Evolutionary conservation across 2,113 vertebrate genomes (phyloP).

Genomic region (Pseudopodoces humilis): DNA sequence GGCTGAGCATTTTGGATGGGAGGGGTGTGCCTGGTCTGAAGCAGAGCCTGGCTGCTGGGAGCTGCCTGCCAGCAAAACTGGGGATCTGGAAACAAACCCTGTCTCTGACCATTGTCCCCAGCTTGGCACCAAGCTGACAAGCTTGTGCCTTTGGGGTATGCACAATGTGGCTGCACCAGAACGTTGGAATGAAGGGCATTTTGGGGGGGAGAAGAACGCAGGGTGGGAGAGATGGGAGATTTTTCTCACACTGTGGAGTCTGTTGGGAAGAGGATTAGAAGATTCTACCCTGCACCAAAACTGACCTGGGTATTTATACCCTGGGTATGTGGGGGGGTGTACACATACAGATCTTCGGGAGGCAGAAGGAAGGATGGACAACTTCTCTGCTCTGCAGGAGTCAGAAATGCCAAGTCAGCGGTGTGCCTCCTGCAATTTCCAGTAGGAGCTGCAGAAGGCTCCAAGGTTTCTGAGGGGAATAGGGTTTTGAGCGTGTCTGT

Average conservation of each 20-base stretch:
- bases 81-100: background rate
- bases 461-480: background rate
- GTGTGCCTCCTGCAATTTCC: background rate
- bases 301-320: background rate
- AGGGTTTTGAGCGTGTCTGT: background rate
- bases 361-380: background rate
- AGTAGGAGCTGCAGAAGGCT: slow-evolving; percentile 24
- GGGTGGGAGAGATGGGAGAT: background rate
- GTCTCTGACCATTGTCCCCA: background rate
- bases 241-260: background rate
- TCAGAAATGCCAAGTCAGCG: slow-evolving; percentile 65
- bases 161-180: background rate
- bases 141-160: background rate
- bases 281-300: background rate
- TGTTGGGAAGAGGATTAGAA: background rate
- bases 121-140: background rate
- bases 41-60: background rate
- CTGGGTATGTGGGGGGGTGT: fast-evolving
- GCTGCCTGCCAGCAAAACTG: background rate
- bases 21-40: background rate
- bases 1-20: background rate
- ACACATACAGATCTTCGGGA: background rate
- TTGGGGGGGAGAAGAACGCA: background rate
- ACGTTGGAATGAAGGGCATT: background rate
- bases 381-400: background rate